Conservation (phyloP, 2,888 invertebrate genomes). For the Drosophila parthenogenetica region DNA sequence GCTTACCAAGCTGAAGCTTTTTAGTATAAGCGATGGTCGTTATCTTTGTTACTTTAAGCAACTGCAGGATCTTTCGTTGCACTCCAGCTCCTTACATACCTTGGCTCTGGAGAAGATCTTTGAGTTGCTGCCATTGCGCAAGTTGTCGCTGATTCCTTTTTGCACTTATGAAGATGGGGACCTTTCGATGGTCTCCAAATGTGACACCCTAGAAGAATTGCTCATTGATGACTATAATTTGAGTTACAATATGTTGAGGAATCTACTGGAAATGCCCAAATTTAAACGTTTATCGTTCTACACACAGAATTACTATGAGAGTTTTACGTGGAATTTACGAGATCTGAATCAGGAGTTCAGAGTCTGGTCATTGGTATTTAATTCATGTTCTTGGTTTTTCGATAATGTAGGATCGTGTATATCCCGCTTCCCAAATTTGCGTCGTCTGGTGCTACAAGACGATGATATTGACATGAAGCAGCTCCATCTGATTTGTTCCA, state of each 20-base stretch:
- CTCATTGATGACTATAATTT: neutral
- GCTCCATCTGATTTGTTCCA: neutral
- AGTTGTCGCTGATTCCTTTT: conserved; percentile 3
- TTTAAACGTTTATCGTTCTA: conserved; percentile 8
- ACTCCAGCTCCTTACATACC: neutral
- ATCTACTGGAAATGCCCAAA: neutral
- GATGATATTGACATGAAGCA: conserved; percentile 1
- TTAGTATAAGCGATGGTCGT: neutral
- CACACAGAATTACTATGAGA: neutral
- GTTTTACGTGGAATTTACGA: neutral
- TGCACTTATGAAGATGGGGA: neutral
- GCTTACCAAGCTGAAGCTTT: neutral
- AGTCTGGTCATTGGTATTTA: neutral
- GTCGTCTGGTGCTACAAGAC: conserved; percentile 3
- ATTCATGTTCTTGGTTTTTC: neutral
- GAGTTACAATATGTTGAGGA: neutral
- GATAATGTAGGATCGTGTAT: neutral
- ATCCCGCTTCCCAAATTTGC: conserved; percentile 2
- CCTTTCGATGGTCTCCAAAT: conserved; percentile 4
- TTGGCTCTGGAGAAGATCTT: neutral
- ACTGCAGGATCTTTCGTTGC: neutral
- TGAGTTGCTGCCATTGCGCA: conserved; percentile 3
- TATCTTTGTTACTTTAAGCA: conserved; percentile 1
- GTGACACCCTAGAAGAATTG: conserved; percentile 7
- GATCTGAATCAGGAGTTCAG: neutral